Evolutionary conservation across 2,888 invertebrate genomes (phyloP).

Genomic region (Mesodorylaimus sp.): DNA sequence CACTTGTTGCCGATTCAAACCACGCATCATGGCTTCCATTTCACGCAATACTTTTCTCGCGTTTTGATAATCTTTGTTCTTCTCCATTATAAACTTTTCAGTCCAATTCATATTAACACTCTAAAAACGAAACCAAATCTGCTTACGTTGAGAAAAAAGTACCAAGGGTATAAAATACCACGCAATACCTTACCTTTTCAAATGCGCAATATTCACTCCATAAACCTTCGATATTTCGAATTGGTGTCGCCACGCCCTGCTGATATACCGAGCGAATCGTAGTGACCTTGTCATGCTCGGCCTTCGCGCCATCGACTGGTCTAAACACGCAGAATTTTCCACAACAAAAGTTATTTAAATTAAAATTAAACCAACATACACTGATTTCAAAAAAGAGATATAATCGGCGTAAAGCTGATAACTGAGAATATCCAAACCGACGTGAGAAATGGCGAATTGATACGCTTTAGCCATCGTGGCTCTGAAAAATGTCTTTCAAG

Average conservation of each 20-base stretch:
- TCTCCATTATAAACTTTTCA: constrained; percentile 90
- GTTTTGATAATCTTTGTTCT: constrained; percentile 92
- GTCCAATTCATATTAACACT: constrained; percentile 70
- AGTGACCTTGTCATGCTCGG: constrained; percentile 96
- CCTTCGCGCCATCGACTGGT: constrained; percentile 92
- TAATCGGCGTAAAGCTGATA: constrained; percentile 96
- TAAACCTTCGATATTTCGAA: constrained; percentile 83
- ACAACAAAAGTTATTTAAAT: background rate
- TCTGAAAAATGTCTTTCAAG: too few relatives aligned
- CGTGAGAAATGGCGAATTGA: constrained; percentile 94
- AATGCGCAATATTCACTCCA: constrained; percentile 89
- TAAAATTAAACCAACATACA: constrained; percentile 18
- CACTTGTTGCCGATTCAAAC: constrained; percentile 80
- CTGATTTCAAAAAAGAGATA: constrained; percentile 60
- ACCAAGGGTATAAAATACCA: background rate
- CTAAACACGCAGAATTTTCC: constrained; percentile 23
- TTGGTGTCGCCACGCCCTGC: constrained; percentile 81
- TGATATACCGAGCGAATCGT: constrained; percentile 94
- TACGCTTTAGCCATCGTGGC: constrained; percentile 99
- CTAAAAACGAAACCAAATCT: constrained; percentile 36
- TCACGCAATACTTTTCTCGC: constrained; percentile 87
- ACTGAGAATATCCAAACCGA: constrained; percentile 92
- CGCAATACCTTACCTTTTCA: constrained; percentile 42
- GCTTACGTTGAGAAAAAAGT: background rate
- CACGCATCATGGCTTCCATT: constrained; percentile 78